Evolutionary conservation across 2,797 vertebrate genomes (phyloP).

Genomic region (Anabacerthia variegaticeps): DNA sequence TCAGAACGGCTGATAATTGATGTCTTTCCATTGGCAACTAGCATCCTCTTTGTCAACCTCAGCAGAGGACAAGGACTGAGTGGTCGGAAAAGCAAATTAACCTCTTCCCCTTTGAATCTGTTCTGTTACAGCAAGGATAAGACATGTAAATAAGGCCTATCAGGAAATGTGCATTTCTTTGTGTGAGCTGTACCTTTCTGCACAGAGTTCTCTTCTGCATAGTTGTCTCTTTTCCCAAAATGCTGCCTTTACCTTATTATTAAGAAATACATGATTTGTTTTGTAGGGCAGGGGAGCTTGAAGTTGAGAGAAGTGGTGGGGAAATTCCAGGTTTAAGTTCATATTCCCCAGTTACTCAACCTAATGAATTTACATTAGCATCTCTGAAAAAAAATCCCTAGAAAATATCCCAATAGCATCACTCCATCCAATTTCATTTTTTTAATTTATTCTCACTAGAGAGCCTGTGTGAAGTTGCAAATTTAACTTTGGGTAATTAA

Average conservation of each 20-base stretch:
- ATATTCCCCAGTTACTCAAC: not conserved
- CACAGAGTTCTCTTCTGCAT: not conserved
- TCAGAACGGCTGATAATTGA: constrained; percentile 48
- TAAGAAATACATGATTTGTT: not conserved
- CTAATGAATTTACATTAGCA: not conserved
- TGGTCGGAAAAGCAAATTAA: constrained; percentile 62
- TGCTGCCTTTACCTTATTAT: not conserved
- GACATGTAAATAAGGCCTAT: constrained; percentile 24
- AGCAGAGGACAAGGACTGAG: constrained; percentile 31
- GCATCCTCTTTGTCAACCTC: constrained; percentile 50
- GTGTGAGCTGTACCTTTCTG: not conserved
- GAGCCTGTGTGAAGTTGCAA: not conserved
- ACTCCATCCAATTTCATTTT: not conserved
- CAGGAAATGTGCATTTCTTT: not conserved
- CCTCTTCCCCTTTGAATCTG: constrained; percentile 52
- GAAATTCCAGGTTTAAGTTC: not conserved
- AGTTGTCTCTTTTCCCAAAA: not conserved
- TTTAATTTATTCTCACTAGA: not conserved
- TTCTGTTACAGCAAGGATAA: constrained; percentile 28
- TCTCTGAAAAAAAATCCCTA: not conserved
- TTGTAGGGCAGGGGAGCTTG: not conserved
- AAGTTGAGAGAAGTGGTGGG: not conserved
- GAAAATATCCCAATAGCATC: not conserved
- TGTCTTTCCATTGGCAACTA: constrained; percentile 60
- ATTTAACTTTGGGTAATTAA: not conserved